A percentile compares a stretch with the other conserved stretches of the same genome.
These are phyloP conservation scores for Pangasius macronema DNA, from an alignment of 2,797 vertebrate species.

Conservation along the genomic window DNA sequence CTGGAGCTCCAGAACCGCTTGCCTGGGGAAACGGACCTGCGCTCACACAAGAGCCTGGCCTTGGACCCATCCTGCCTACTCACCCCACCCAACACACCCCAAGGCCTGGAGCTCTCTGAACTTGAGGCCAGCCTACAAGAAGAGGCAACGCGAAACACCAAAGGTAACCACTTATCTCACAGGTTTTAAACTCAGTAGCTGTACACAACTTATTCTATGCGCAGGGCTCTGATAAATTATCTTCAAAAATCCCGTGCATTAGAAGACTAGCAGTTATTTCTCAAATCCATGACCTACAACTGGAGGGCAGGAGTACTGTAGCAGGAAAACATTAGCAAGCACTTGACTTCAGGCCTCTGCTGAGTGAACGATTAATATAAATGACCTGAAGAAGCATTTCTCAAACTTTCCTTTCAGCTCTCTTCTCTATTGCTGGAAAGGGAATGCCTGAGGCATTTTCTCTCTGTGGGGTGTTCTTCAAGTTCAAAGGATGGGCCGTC, in stretches of 20 bases:
- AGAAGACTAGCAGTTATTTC: neutral
- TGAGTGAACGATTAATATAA: conserved; percentile 14
- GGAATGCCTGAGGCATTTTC: conserved; percentile 10
- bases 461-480: conserved; percentile 51
- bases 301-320: neutral
- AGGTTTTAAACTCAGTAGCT: neutral
- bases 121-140: conserved; percentile 69
- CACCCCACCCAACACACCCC: conserved; percentile 80
- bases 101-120: conserved; percentile 72
- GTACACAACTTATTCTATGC: neutral
- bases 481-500: conserved; percentile 64
- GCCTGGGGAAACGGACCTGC: conserved; percentile 63
- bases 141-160: conserved; percentile 54
- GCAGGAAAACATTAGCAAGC: neutral
- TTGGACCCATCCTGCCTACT: conserved; percentile 82
- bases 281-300: neutral
- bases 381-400: neutral
- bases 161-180: conserved; percentile 61
- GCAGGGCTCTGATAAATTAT: neutral
- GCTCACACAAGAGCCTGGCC: conserved; percentile 74
- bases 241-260: neutral
- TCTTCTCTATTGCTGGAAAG: neutral
- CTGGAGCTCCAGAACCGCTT: conserved; percentile 75
- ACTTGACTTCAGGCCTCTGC: conserved; percentile 11
- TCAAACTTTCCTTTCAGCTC: neutral